Evolutionary conservation across 1,140 invertebrate genomes (phyloP), one percentile per base, ranked within the genome.

Genomic region (Drosophila novamexicana): DNA sequence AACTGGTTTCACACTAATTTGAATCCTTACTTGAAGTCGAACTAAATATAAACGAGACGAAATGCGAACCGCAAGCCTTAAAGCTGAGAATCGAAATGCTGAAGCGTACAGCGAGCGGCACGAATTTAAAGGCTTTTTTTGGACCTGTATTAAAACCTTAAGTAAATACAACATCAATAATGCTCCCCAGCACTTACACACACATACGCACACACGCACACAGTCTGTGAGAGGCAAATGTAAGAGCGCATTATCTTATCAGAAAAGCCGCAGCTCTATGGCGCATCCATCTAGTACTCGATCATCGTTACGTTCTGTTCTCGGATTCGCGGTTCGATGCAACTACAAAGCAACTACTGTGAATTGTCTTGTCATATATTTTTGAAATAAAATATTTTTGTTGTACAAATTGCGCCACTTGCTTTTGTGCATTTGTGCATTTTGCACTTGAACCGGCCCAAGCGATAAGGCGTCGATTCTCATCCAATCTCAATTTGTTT

Each of bases 361-460:
- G 57, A 62, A 69, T 63, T 59, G 1, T 18, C 18, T 18, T 18
- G 65, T 57, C 58, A 62, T 75, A 29, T 29, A 22, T 29, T 29
- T 57, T 7, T 47, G 45, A 22, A 54, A 29, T 29, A 5, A 4
- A 58, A 59, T 6, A 42, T 72, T 67, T 73, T 67, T 67, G 68
- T 56, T 63, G 53, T 71, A 53, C 40, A 42, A 58, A 44, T 73
- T 70, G 67, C 73, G 67, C 68, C 62, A 79, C 85, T 73, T 81
- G 47, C 22, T 5, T 29, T 29, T 49, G 65, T 80, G 63, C 22
- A 29, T 29, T 29, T 49, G 65, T 80, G 63, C 76, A 52, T 82
- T 75, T 88, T 86, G 84, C 83, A 88, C 83, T 88, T 88, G 84
- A 86, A 89, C 73, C 72, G 68, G 50, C 79, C 79, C 40, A 79